A percentile compares a stretch with the other conserved stretches of the same genome.
Conservation (phyloP, 2,113 vertebrate species). For the Chroicocephalus ridibundus region DNA sequence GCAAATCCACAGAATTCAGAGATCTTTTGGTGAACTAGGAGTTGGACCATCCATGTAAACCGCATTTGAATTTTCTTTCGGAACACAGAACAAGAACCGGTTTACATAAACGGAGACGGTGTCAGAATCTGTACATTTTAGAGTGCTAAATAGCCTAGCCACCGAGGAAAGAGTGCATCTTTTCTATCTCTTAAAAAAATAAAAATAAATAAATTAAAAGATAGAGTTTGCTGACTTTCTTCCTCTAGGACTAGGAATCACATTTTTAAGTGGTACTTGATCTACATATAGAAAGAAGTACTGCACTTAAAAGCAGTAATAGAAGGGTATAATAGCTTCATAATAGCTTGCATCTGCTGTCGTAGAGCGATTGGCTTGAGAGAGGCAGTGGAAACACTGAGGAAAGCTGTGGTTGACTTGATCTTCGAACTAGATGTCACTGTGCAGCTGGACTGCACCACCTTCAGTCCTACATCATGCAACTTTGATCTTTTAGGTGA, state of each 20-base stretch:
- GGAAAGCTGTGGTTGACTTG: conserved; percentile 20
- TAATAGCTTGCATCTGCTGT: not conserved
- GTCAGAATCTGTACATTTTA: not conserved
- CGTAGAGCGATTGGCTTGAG: not conserved
- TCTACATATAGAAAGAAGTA: not conserved
- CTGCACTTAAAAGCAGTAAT: not conserved
- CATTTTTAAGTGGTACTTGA: not conserved
- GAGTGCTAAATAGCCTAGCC: not conserved
- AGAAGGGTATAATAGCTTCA: not conserved
- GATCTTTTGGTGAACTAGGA: not conserved
- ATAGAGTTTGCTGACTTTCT: not conserved
- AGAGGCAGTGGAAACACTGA: conserved; percentile 41
- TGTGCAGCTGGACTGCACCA: not conserved
- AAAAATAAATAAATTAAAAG: not conserved
- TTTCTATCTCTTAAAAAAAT: not conserved
- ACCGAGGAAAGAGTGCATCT: not conserved
- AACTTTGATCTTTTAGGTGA: not conserved
- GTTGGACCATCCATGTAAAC: not conserved
- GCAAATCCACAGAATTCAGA: not conserved
- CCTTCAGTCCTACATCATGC: not conserved
- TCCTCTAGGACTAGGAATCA: not conserved
- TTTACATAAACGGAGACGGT: not conserved
- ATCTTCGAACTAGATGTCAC: not conserved
- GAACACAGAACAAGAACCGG: not conserved
- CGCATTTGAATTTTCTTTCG: not conserved